A percentile compares a stretch with the other conserved stretches of the same genome.
Conservation (phyloP, 2,888 invertebrate genomes). For the Eueremaeus valkanovi region DNA sequence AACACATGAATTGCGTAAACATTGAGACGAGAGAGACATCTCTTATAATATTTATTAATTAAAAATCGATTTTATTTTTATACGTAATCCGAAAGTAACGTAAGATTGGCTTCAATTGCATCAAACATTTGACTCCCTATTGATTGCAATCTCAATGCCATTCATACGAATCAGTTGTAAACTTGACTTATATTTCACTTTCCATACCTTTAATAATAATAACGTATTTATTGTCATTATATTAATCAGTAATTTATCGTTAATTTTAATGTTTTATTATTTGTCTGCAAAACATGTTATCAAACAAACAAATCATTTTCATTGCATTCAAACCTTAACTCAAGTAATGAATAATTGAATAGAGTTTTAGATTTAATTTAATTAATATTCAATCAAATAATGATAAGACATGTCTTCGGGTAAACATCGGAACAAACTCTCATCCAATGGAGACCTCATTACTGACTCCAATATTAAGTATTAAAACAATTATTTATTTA, state of each 20-base stretch:
- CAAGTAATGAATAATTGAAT: no score
- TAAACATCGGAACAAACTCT: constrained; percentile 15
- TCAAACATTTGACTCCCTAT: background rate
- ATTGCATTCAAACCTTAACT: background rate
- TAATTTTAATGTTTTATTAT: background rate
- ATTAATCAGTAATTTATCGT: no score
- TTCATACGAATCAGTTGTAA: background rate
- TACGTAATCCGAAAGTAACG: no score
- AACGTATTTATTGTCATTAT: no score
- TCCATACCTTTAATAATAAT: no score
- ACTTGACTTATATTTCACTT: background rate
- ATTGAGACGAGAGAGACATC: no score
- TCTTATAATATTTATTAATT: no score
- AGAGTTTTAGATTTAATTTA: no score
- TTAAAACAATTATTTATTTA: background rate
- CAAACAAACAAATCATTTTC: background rate
- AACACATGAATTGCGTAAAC: no score
- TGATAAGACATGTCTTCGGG: constrained; percentile 8
- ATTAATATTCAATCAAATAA: no score
- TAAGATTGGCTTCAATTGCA: no score
- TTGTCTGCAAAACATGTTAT: constrained; percentile 1
- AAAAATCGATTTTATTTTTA: no score
- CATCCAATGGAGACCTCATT: constrained; percentile 14
- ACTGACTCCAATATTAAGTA: constrained; percentile 14
- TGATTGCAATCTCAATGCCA: background rate